Evolutionary conservation across 1,140 invertebrate genomes (phyloP), one percentile per base, ranked within the genome.

Genomic region (Holcopasites calliopsidis): DNA sequence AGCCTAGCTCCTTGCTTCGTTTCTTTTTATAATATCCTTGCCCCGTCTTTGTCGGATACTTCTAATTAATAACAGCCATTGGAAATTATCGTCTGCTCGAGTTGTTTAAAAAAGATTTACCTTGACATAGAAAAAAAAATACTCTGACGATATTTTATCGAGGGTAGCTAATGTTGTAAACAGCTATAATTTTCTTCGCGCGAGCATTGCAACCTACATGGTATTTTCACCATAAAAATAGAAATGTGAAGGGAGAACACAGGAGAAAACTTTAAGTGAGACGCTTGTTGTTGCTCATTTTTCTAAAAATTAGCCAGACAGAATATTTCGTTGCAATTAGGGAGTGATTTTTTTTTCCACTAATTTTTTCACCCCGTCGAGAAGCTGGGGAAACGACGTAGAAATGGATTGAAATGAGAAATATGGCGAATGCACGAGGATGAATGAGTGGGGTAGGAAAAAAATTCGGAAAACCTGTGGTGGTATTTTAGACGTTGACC

Each of bases 111-210:
- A 49, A 70, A 47, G 21, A 0, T 13, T 49, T 42, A 44, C 68
- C 54, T 70, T 70, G 68, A 58, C 68, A 70, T 60, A 44, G 54
- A 50, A 50, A 35, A 35, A 28, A 42, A 7, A 28, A 10, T n/a
- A 1, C 4, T 3, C 11, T 5, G 42, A 28, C 7, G n/a, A 31
- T n/a, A 38, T 31, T 42, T 57, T 69, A 69, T 69, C 28, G 38
- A 13, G 18, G 6, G 16, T 40, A 61, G 16, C 26, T 62, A 35
- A 57, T 40, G 40, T 55, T 68, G 50, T 69, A 57, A 57, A 70
- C 40, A 60, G 42, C 54, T 7, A 10, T 0, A 3, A 21, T 35
- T 2, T 47, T 49, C 40, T 38, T 31, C 35, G 42, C 54, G n/a
- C 16, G 28, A 10, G 33, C 28, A 18, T 42, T 4, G 28, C 42